Evolutionary conservation across 2,797 vertebrate genomes (phyloP).

Genomic region (Urocyon cinereoargenteus): DNA sequence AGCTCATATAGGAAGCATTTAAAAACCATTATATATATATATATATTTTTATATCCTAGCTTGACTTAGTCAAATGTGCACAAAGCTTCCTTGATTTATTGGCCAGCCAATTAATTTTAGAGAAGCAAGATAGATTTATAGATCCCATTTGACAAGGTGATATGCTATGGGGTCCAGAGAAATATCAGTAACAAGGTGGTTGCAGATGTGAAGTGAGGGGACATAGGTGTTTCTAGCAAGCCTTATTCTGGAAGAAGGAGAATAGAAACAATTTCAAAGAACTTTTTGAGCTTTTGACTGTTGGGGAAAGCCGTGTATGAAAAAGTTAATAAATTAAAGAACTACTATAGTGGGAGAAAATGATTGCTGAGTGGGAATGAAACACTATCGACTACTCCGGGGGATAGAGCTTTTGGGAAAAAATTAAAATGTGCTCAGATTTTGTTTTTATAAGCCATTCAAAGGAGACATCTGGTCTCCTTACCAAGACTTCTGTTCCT

Average conservation of each 20-base stretch:
- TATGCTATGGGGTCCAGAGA: neutral
- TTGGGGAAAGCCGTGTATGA: neutral
- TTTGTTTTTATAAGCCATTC: conserved; percentile 41
- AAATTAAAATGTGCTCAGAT: neutral
- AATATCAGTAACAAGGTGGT: neutral
- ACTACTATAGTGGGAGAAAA: neutral
- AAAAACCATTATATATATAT: neutral
- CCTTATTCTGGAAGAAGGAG: neutral
- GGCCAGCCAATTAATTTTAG: neutral
- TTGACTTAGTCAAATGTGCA: neutral
- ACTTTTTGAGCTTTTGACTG: neutral
- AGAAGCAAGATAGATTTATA: neutral
- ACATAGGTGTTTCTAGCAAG: neutral
- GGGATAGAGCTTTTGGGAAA: neutral
- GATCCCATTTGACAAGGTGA: neutral
- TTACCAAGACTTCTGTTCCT: conserved; percentile 42
- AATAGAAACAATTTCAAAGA: neutral
- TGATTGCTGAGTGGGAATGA: neutral
- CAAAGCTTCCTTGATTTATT: neutral
- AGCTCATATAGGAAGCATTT: neutral
- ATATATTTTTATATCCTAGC: neutral
- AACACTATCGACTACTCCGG: neutral
- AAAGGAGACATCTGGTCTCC: conserved; percentile 47
- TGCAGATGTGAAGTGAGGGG: neutral
- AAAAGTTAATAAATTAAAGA: conserved; percentile 8